A percentile compares a stretch with the other conserved stretches of the same genome.
Conservation (phyloP, 1,140 invertebrate species). For the Drosophila dunni region DNA sequence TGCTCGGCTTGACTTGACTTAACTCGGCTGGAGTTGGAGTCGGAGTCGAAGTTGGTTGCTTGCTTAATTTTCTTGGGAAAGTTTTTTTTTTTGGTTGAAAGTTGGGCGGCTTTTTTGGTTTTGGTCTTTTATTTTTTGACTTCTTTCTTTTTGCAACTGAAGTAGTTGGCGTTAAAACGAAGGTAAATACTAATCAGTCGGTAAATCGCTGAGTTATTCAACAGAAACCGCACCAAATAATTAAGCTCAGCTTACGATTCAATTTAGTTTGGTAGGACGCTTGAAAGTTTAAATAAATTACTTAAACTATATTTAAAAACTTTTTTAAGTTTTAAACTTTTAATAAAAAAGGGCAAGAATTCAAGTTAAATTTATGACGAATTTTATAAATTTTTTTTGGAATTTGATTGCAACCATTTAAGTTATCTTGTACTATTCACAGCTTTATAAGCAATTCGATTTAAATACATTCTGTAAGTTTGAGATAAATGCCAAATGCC, state of each 20-base stretch:
- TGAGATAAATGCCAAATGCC: conserved; percentile 11
- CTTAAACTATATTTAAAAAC: too few relatives aligned
- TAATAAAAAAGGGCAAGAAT: too few relatives aligned
- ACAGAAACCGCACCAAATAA: not conserved
- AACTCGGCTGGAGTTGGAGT: conserved; percentile 18
- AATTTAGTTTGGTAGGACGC: not conserved
- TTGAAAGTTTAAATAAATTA: not conserved
- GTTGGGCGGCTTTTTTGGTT: conserved; percentile 50
- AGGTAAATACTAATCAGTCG: conserved; percentile 44
- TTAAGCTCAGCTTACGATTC: not conserved
- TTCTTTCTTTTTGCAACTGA: conserved; percentile 55
- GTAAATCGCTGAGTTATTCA: conserved; percentile 1
- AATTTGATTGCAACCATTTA: not conserved
- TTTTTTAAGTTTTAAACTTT: not conserved
- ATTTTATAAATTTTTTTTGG: too few relatives aligned
- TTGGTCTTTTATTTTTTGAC: conserved; percentile 27
- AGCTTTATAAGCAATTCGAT: conserved; percentile 10
- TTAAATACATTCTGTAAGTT: conserved; percentile 18
- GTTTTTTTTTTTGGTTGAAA: conserved; percentile 78
- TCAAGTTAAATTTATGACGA: too few relatives aligned
- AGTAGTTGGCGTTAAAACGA: conserved; percentile 43
- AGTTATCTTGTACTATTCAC: conserved; percentile 2
- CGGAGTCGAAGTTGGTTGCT: conserved; percentile 33
- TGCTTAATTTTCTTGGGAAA: conserved; percentile 83
- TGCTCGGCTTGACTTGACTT: conserved; percentile 29